A percentile compares a stretch with the other conserved stretches of the same genome.
Conservation (phyloP, 1,140 invertebrate species). For the Habropoda laboriosa region DNA sequence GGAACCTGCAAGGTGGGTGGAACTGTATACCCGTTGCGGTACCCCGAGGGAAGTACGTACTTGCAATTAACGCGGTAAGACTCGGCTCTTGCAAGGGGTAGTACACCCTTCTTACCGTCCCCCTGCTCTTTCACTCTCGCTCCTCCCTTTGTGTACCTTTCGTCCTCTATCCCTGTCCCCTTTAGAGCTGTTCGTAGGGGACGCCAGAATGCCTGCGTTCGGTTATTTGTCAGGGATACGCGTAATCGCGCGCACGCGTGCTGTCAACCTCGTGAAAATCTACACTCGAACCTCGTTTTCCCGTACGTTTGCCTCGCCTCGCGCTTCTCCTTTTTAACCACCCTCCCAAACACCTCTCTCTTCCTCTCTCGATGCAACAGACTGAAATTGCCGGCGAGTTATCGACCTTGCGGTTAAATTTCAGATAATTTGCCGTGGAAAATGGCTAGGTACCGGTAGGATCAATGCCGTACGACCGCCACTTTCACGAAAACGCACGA, state of each 20-base stretch:
- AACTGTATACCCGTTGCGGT: slow-evolving; percentile 64
- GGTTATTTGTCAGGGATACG: slow-evolving; percentile 64
- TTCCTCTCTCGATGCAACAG: background rate
- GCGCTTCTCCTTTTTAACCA: slow-evolving; percentile 6
- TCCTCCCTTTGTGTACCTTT: background rate
- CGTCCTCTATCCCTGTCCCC: background rate
- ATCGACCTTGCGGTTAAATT: background rate
- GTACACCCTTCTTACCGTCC: slow-evolving; percentile 42
- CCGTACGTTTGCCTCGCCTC: slow-evolving; percentile 1
- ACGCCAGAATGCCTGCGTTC: slow-evolving; percentile 58
- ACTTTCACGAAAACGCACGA: background rate
- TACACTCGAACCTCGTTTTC: no score
- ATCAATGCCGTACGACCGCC: no score
- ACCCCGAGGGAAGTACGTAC: slow-evolving; percentile 71
- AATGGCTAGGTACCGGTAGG: no score
- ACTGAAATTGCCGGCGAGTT: slow-evolving; percentile 8
- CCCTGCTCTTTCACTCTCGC: background rate
- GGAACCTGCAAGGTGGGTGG: slow-evolving; percentile 42
- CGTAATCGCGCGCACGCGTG: slow-evolving; percentile 43
- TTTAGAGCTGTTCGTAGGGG: slow-evolving; percentile 5
- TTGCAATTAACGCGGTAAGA: slow-evolving; percentile 74
- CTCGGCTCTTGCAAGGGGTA: slow-evolving; percentile 57
- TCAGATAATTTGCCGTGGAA: no score
- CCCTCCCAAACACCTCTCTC: background rate
- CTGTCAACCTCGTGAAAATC: slow-evolving; percentile 9